A percentile compares a stretch with the other conserved stretches of the same genome.
Evolutionary conservation across 2,797 vertebrate genomes (phyloP).

Genomic region (Spea hammondii): DNA sequence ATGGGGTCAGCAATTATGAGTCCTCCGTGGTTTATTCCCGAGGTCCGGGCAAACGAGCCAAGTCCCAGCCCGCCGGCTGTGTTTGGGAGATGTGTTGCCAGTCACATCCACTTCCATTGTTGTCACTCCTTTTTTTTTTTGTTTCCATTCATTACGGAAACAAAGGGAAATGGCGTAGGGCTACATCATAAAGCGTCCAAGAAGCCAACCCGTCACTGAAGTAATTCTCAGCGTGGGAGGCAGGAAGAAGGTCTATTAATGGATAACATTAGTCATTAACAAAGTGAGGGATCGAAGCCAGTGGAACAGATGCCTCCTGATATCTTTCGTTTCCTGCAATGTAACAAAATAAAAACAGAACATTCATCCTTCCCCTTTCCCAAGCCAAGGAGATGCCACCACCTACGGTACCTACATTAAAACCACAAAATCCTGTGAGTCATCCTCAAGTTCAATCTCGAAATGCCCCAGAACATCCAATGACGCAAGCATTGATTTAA

Average conservation of each 20-base stretch:
- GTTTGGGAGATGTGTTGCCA: neutral
- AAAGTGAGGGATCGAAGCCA: slow-evolving; percentile 30
- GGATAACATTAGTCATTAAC: slow-evolving; percentile 43
- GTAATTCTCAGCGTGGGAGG: slow-evolving; percentile 30
- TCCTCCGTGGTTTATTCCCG: too few relatives aligned
- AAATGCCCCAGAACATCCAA: slow-evolving; percentile 13
- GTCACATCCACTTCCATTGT: slow-evolving; percentile 5
- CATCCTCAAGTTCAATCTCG: slow-evolving; percentile 13
- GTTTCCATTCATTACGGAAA: slow-evolving; percentile 32
- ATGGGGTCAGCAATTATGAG: too few relatives aligned
- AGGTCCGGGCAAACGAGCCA: too few relatives aligned
- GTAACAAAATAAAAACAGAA: slow-evolving; percentile 27
- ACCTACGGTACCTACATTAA: slow-evolving; percentile 18
- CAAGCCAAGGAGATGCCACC: neutral
- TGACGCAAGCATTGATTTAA: slow-evolving; percentile 33
- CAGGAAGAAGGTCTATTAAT: slow-evolving; percentile 46
- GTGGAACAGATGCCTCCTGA: slow-evolving; percentile 37
- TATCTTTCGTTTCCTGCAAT: slow-evolving; percentile 24
- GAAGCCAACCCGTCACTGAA: slow-evolving; percentile 31
- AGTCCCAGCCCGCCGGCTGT: too few relatives aligned
- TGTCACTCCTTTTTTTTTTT: neutral
- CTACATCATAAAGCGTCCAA: slow-evolving; percentile 12
- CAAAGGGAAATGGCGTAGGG: slow-evolving; percentile 9
- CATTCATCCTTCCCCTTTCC: neutral
- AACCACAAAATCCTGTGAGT: slow-evolving; percentile 46